Evolutionary conservation across 2,888 invertebrate species (phyloP).

Genomic region (Drosophila multiciliata): DNA sequence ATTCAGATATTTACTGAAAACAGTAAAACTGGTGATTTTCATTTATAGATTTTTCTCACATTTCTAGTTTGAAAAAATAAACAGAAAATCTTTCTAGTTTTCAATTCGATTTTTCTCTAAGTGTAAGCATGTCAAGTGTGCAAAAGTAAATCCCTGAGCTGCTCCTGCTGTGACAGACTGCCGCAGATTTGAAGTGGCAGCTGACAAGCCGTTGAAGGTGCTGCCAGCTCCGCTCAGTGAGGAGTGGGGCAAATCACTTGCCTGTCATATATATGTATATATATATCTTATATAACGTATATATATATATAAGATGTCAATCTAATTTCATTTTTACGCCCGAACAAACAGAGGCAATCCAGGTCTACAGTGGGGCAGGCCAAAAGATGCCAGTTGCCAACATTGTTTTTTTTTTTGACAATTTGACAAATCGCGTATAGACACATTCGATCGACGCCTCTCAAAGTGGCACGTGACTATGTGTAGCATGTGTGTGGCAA

Average conservation of each 20-base stretch:
- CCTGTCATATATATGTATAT: conserved; percentile 37
- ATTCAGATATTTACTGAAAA: no score
- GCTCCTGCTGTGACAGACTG: conserved; percentile 63
- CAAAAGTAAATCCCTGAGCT: conserved; percentile 57
- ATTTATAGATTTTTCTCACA: neutral
- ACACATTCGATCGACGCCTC: conserved; percentile 74
- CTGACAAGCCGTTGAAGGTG: conserved; percentile 30
- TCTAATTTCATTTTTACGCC: conserved; percentile 80
- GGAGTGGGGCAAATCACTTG: conserved; percentile 36
- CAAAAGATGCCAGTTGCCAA: conserved; percentile 34
- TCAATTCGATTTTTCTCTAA: neutral
- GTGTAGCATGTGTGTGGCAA: conserved; percentile 26
- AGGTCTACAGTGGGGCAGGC: conserved; percentile 51
- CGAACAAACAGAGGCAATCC: conserved; percentile 54
- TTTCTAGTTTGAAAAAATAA: neutral
- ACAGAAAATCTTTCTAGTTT: neutral
- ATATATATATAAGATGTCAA: conserved; percentile 77
- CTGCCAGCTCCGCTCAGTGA: conserved; percentile 7
- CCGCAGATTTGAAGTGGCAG: conserved; percentile 66
- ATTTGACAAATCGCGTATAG: conserved; percentile 79
- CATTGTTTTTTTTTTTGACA: conserved; percentile 57
- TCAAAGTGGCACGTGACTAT: conserved; percentile 60
- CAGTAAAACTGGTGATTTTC: no score
- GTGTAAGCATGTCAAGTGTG: conserved; percentile 21
- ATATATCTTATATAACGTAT: conserved; percentile 58